Conservation (phyloP, 2,113 vertebrate species). For the Climacteris rufus region DNA sequence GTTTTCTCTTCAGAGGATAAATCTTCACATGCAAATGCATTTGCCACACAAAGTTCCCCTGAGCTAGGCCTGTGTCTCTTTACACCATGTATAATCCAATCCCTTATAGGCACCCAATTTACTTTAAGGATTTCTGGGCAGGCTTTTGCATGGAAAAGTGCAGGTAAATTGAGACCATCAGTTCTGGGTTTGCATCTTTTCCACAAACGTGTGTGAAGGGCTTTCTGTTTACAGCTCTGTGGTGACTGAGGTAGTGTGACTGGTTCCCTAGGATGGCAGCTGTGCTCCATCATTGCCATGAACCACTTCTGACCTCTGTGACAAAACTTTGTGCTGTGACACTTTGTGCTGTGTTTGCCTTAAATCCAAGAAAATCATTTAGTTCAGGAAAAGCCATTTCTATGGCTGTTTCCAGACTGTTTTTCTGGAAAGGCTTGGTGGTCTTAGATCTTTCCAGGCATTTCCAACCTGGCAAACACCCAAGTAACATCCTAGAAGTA, state of each 20-base stretch:
- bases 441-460: background rate
- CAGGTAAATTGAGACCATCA: background rate
- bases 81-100: background rate
- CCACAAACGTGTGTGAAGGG: background rate
- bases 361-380: background rate
- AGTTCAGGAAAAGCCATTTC: background rate
- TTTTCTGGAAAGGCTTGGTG: background rate
- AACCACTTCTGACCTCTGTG: background rate
- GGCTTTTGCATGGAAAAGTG: background rate
- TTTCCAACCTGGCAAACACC: background rate
- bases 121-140: background rate
- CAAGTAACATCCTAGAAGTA: background rate
- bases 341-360: background rate
- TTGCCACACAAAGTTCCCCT: background rate
- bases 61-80: background rate
- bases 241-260: background rate
- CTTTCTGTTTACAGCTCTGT: background rate
- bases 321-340: background rate
- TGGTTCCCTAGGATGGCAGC: background rate
- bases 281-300: background rate
- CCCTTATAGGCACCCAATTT: background rate
- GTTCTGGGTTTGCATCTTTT: background rate
- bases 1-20: background rate
- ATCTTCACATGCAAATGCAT: background rate
- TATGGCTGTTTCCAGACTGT: too few relatives aligned